phyloP scores from a whole-genome alignment of 2,797 vertebrate species.

The Orientallactaga sibirica region DNA sequence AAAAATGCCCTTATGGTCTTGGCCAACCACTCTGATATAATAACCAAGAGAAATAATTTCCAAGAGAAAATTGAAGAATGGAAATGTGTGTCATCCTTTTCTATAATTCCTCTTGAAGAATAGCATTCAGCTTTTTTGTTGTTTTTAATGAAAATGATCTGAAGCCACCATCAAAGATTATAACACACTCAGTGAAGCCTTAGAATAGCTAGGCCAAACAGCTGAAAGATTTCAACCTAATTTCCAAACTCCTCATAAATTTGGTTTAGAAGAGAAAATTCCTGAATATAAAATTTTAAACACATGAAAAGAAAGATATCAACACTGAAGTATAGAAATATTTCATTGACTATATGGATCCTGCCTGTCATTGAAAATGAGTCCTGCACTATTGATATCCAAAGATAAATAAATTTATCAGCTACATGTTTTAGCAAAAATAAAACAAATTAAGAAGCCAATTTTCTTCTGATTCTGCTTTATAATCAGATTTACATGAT shows the following conservation, averaged over 20 bases:
- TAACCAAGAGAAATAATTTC: constrained; percentile 46
- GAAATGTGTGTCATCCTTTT: constrained; percentile 25
- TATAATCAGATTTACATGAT: constrained; percentile 57
- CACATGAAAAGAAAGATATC: constrained; percentile 43
- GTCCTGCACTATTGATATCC: constrained; percentile 34
- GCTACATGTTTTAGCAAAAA: constrained; percentile 42
- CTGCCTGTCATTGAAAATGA: not conserved
- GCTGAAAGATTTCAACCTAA: not conserved
- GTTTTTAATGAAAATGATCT: constrained; percentile 43
- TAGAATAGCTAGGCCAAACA: not conserved
- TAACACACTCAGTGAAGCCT: not conserved
- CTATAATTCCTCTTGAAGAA: constrained; percentile 34
- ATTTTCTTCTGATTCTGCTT: constrained; percentile 45
- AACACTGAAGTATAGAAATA: constrained; percentile 47
- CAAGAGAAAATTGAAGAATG: constrained; percentile 63
- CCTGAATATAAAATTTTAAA: constrained; percentile 61
- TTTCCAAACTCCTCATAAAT: constrained; percentile 33
- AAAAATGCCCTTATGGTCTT: constrained; percentile 7
- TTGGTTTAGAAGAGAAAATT: constrained; percentile 55
- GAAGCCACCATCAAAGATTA: constrained; percentile 23
- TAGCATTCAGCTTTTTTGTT: not conserved
- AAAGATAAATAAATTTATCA: constrained; percentile 44
- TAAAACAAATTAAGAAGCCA: constrained; percentile 4
- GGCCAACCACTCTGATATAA: not conserved
- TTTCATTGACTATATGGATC: constrained; percentile 44